Evolutionary conservation across 2,888 invertebrate genomes (phyloP).

Genomic region (Eristalis pertinax): DNA sequence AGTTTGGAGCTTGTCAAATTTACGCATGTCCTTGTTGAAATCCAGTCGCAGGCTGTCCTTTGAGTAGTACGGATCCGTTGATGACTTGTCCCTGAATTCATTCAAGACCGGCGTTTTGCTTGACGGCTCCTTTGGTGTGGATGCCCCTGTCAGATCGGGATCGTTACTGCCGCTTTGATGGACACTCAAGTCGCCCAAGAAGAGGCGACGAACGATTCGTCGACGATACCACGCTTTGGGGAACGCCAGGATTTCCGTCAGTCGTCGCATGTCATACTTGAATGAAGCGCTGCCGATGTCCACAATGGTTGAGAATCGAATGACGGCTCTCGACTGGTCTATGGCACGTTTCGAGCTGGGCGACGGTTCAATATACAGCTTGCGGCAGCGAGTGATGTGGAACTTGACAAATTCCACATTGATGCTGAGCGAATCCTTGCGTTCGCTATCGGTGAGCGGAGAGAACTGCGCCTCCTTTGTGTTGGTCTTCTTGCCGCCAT

Average conservation of each 20-base stretch:
- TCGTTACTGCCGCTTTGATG: conserved; percentile 76
- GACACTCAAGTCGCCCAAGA: conserved; percentile 94
- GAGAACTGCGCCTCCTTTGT: conserved; percentile 92
- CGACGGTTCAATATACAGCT: conserved; percentile 88
- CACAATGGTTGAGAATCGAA: conserved; percentile 95
- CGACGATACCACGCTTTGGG: conserved; percentile 99
- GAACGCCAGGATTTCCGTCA: conserved; percentile 98
- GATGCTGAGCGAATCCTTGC: conserved; percentile 97
- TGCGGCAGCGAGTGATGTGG: conserved; percentile 94
- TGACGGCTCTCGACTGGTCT: conserved; percentile 92
- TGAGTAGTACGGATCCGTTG: conserved; percentile 78
- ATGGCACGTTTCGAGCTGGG: conserved; percentile 79
- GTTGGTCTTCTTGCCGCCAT: conserved; percentile 93
- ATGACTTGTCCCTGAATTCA: conserved; percentile 67
- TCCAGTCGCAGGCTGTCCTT: conserved; percentile 84
- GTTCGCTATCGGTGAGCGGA: conserved; percentile 91
- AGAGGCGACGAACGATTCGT: conserved; percentile 94
- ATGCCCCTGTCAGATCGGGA: conserved; percentile 75
- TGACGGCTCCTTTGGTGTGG: conserved; percentile 75
- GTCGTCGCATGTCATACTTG: conserved; percentile 98
- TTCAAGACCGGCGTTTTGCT: conserved; percentile 74
- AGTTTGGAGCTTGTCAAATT: conserved; percentile 82
- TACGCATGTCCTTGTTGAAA: conserved; percentile 82
- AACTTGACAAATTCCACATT: conserved; percentile 99
- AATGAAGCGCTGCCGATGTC: conserved; percentile 98